Evolutionary conservation across 2,888 invertebrate genomes (phyloP), one percentile per base, ranked within the genome.

Genomic region (Drosophila meridiana): DNA sequence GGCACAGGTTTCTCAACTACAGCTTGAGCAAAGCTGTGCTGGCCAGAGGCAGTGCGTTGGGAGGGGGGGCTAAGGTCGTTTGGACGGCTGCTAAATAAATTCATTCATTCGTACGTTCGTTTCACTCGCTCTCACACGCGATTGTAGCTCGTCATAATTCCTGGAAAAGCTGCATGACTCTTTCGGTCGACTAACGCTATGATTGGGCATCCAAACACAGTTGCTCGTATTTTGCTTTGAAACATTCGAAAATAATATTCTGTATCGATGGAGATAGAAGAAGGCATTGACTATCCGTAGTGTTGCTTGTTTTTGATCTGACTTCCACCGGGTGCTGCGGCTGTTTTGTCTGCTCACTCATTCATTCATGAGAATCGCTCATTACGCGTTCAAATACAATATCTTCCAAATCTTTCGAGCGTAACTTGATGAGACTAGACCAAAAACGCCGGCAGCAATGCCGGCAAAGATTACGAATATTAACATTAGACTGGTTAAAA

Each of bases 151-250:
- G 91, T 92, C 93, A 92, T 84, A 61, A 68, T 92, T 92, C 92
- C 80, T 62, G 78, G 92, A 90, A 92, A 90, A 78, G 72, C 72
- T 43, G 69, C 58, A 91, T 91, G 91, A 92, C 80, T 90, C 75
- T 82, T 73, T 8, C 53, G 13, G 9, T 13, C 36, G 38, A 32
- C 32, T 40, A 50, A 32, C 57, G 50, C 72, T 52, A 56, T 57
- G 65, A 63, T 73, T 65, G 59, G 59, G 40, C 59, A 20, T 28
- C 13, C 32, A 38, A 58, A 43, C 34, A 7, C 7, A 50, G 50
- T 28, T 7, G 52, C 43, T 53, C 52, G 20, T 7, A 58, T 26
- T 43, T 43, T 14, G 14, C 47, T 68, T 78, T 73, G 67, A 65
- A 69, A 69, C 63, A 69, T 40, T 60, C 40, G 14, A 26, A 55